A percentile compares a stretch with the other conserved stretches of the same genome.
Evolutionary conservation across 2,888 invertebrate species (phyloP).

Genomic region (Steinernema hermaphroditum): DNA sequence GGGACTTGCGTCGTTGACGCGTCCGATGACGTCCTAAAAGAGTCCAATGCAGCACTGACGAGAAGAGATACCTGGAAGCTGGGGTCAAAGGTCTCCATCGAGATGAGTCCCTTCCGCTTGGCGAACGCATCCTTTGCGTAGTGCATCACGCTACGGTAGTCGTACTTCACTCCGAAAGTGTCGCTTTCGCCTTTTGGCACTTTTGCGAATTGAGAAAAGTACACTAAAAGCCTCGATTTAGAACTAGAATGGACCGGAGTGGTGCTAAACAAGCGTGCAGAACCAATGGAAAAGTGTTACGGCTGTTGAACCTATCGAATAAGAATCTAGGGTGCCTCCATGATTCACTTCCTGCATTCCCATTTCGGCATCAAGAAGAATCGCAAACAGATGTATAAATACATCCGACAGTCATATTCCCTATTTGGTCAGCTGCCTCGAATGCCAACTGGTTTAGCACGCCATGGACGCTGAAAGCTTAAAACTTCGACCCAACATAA

Average conservation of each 20-base stretch:
- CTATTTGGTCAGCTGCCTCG: background rate
- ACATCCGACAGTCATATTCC: background rate
- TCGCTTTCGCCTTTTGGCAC: slow-evolving; percentile 49
- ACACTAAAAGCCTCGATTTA: slow-evolving; percentile 37
- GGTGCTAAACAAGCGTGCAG: no score
- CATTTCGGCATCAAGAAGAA: background rate
- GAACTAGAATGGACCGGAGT: background rate
- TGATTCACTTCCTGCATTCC: background rate
- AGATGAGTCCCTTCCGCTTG: slow-evolving; percentile 43
- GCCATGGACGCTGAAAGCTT: background rate
- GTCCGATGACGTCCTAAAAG: slow-evolving; percentile 57
- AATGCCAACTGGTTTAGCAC: background rate
- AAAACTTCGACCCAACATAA: background rate
- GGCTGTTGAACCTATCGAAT: no score
- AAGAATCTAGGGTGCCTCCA: no score
- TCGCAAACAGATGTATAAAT: slow-evolving; percentile 5
- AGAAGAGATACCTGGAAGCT: slow-evolving; percentile 44
- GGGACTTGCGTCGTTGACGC: slow-evolving; percentile 50
- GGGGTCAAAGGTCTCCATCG: slow-evolving; percentile 55
- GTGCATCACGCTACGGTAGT: slow-evolving; percentile 51
- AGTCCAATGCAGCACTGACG: background rate
- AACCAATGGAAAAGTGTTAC: no score
- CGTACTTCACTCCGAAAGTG: slow-evolving; percentile 57
- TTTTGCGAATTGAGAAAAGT: slow-evolving; percentile 51
- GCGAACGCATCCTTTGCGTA: slow-evolving; percentile 57